These are phyloP conservation scores for Cheilosia vernalis DNA, from an alignment of 2,888 invertebrate genomes.

Conservation along the genomic window DNA sequence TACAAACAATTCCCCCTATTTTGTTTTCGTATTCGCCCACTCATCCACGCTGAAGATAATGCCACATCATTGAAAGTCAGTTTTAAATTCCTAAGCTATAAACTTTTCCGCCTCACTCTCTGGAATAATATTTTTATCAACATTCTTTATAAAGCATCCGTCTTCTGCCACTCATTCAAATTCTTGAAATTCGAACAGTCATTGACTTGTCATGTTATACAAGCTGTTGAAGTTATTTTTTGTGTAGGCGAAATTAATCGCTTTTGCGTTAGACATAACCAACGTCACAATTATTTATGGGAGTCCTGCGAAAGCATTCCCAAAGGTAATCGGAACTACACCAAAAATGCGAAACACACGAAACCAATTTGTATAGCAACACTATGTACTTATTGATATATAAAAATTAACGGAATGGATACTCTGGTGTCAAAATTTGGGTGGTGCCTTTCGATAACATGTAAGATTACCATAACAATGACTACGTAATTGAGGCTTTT, in stretches of 20 bases:
- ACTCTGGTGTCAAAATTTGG: not conserved
- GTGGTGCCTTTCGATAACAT: not conserved
- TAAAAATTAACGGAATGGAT: not conserved
- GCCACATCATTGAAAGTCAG: no score
- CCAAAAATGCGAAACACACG: not conserved
- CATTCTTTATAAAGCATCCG: no score
- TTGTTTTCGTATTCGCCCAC: no score
- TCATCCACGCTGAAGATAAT: no score
- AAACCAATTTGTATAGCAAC: not conserved
- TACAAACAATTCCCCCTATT: no score
- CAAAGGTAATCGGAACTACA: not conserved
- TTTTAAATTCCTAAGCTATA: no score
- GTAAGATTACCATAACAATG: constrained; percentile 9
- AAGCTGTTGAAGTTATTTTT: not conserved
- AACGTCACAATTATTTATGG: not conserved
- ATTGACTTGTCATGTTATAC: not conserved
- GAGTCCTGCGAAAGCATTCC: not conserved
- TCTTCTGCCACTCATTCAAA: not conserved
- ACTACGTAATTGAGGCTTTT: not conserved
- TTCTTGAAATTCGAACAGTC: constrained; percentile 2
- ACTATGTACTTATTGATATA: not conserved
- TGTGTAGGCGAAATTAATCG: constrained; percentile 6
- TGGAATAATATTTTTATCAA: no score
- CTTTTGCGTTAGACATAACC: not conserved
- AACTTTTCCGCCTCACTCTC: no score